Percentiles rank a stretch among this genome's conserved stretches.
Evolutionary conservation across 2,113 vertebrate species (phyloP).

Genomic region (Calidris pugnax): DNA sequence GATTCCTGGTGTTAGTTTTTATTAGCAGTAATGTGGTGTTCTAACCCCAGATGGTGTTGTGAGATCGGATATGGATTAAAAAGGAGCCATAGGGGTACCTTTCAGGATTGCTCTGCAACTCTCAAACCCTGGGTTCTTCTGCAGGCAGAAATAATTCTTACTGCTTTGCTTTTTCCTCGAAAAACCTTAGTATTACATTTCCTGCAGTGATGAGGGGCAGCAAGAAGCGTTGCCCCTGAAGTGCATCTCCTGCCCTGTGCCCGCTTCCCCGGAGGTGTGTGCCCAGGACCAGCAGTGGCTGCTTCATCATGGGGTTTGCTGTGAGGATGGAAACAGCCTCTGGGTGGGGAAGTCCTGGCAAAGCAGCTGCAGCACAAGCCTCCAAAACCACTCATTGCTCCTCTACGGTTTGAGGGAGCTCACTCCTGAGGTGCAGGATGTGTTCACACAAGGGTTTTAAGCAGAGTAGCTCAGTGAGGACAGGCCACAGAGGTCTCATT

Average conservation of each 20-base stretch:
- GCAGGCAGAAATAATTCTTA: background rate
- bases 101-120: background rate
- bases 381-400: rapidly evolving
- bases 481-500: too few species aligned
- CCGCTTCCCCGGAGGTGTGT: rapidly evolving
- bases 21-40: background rate
- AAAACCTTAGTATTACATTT: background rate
- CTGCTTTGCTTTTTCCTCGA: background rate
- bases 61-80: background rate
- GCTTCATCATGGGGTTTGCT: background rate
- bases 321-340: background rate
- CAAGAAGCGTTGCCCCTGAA: background rate
- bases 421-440: background rate
- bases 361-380: background rate
- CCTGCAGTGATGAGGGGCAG: background rate
- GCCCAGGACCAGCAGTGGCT: too few species aligned
- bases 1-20: background rate
- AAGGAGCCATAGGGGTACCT: background rate
- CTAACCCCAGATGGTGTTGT: background rate
- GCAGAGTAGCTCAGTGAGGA: background rate
- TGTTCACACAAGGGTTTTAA: background rate
- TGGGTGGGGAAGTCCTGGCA: rapidly evolving
- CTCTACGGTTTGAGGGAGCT: background rate
- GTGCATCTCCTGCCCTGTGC: rapidly evolving
- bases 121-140: background rate